Evolutionary conservation across 2,797 vertebrate species (phyloP), one percentile per base, ranked within the genome.

Genomic region (Buphagus erythrorhynchus): DNA sequence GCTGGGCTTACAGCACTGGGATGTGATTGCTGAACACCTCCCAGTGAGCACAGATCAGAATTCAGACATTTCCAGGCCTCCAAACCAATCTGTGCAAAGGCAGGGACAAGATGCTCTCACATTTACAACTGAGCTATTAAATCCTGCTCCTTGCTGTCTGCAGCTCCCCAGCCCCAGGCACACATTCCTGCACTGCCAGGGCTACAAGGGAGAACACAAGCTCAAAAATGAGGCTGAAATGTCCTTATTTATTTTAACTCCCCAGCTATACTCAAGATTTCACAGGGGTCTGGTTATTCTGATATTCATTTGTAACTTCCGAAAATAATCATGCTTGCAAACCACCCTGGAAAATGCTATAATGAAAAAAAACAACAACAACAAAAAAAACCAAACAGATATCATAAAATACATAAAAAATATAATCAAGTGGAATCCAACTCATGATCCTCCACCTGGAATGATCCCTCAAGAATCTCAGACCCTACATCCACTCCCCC

Each of bases 11-110:
- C 22, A 72, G 79, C 87, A 45, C 63, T 26, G 36, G 78, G 43
- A 52, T 78, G 49, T 45, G 79, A 96, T 95, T 77, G 83, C 92
- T 95, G 88, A 95, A 73, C 71, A 77, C 72, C 78, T 94, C 90
- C 86, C 78, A 83, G 9, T 1, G 63, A 94, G 95, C 55, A 42
- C 24, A 3, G 57, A 71, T 51, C 88, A 74, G 57, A 91, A 96
- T 72, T 75, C 76, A 91, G 88, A 38, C 88, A 59, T 55, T 92
- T 66, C 78, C 76, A 82, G 78, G 83, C 86, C 88, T 95, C 90
- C 85, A 84, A 87, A 93, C 12, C 67, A 42, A 89, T 46, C 83
- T 82, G 69, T 58, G 61, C 76, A 84, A 82, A 94, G 31, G 35
- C 76, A 94, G 59, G 43, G 63, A 92, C 54, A 80, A 91, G 94